Conservation (phyloP, 2,888 invertebrate genomes). For the Trissolcus japonicus region DNA sequence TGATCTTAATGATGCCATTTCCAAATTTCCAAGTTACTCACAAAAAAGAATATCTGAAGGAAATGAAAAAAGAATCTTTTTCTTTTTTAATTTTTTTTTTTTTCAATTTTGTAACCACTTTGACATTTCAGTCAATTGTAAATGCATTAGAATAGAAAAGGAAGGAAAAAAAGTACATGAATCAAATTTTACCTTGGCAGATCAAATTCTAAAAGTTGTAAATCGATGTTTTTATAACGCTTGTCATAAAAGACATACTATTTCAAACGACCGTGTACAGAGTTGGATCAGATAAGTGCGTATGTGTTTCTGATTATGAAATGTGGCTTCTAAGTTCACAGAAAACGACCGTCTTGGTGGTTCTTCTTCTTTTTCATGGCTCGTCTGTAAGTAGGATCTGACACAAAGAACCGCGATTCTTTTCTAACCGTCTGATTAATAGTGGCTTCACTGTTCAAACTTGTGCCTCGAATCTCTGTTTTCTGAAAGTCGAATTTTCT, state of each 20-base stretch:
- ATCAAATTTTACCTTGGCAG: not conserved
- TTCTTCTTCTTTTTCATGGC: not conserved
- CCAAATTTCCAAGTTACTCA: no score
- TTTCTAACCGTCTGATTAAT: not conserved
- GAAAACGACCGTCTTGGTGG: not conserved
- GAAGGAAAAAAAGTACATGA: no score
- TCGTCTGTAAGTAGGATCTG: not conserved
- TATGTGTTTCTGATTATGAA: slow-evolving; percentile 26
- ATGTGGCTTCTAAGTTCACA: slow-evolving; percentile 16
- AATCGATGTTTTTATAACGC: not conserved
- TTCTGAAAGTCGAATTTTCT: no score
- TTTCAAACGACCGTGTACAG: slow-evolving; percentile 14
- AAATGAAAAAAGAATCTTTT: no score
- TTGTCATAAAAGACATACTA: not conserved
- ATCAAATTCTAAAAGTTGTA: not conserved
- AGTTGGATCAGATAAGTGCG: slow-evolving; percentile 15
- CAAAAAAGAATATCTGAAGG: no score
- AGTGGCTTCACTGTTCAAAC: not conserved
- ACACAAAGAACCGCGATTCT: not conserved
- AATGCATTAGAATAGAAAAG: no score
- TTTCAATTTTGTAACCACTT: no score
- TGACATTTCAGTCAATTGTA: no score
- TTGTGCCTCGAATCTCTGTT: no score
- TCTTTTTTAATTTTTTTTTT: no score
- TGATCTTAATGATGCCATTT: no score